Conservation (phyloP, 2,113 vertebrate genomes). For the Octodon degus region DNA sequence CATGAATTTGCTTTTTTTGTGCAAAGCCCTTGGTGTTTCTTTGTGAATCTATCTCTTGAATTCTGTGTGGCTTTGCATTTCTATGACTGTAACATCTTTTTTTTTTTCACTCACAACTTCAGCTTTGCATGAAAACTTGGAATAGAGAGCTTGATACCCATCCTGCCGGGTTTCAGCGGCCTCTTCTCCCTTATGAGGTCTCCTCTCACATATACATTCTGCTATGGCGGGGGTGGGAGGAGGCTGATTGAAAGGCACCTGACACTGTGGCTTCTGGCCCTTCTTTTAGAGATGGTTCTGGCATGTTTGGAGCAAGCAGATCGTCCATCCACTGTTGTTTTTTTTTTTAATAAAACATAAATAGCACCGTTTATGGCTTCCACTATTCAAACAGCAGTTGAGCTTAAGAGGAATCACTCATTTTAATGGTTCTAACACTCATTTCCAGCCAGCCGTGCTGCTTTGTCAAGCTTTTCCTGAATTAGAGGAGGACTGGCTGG, state of each 20-base stretch:
- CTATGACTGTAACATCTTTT: not conserved
- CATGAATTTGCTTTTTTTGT: slow-evolving; percentile 1
- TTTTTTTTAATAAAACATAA: slow-evolving; percentile 79
- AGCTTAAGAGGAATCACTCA: slow-evolving; percentile 66
- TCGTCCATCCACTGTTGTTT: slow-evolving; percentile 35
- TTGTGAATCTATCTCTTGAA: not conserved
- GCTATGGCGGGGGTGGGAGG: not conserved
- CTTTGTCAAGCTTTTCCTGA: slow-evolving; percentile 63
- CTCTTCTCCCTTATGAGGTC: not conserved
- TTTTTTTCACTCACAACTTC: not conserved
- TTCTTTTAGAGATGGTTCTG: slow-evolving; percentile 59
- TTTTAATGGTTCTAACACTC: slow-evolving; percentile 63
- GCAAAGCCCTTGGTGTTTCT: not conserved
- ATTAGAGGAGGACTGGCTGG: slow-evolving; percentile 14
- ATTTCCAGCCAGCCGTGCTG: slow-evolving; percentile 53
- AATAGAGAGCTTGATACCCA: not conserved
- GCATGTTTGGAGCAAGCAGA: slow-evolving; percentile 64
- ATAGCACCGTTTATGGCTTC: slow-evolving; percentile 66
- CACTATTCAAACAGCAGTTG: slow-evolving; percentile 76
- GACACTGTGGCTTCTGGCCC: not conserved
- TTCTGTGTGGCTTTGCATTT: not conserved
- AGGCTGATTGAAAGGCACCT: not conserved
- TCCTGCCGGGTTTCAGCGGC: not conserved
- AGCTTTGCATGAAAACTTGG: slow-evolving; percentile 6
- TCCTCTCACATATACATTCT: not conserved